Base-by-base conservation (phyloP, 53 echinoderm and acorn worm species). In the Antedon mediterranea region DNA sequence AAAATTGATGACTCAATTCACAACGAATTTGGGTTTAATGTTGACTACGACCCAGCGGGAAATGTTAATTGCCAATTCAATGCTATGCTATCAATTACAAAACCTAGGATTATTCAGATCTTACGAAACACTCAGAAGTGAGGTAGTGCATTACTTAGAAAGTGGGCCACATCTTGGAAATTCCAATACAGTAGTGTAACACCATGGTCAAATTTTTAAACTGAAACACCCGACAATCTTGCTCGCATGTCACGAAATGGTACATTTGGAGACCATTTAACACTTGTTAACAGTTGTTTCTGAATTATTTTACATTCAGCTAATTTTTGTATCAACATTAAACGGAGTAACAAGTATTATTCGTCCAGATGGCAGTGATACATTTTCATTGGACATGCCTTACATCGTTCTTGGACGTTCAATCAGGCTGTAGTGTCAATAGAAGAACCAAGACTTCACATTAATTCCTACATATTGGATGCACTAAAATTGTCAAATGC, bases 61-160 rank as follows among this genome's bases (percentile, higher is more conserved):
- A 73, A 80, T 43, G 73, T 80, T 30, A 80, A 80, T 73, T 80
- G 80, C 80, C 80, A 80, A 32, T 80, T 80, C 32, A 30, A 34
- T 80, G 80, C 80, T 34, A 23, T 33, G 73, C 28, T 34, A 73
- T 31, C 80, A 80, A 29, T 29, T 80, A 73, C 34, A 28, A 37
- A 72, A n/a, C 15, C 9, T 80, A 28, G 80, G 80, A 11, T 20
- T 80, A 20, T 80, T 73, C 30, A 80, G 73, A 31, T 73, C 73
- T 23, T 73, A 80, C 34, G 73, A 73, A 15, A 80, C 80, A 32
- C 73, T 73, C 13, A 73, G 80, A 80, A 26, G 30, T 0, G 80
- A 80, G 31, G 80, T 80, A 9, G 80, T 80, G 34, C 34, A 2
- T 27, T 80, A 73, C 34, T 43, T 80, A 30, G 72, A 79, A 71